Evolutionary conservation across 1,140 invertebrate genomes (phyloP).

Genomic region (Saxidomus purpurata): DNA sequence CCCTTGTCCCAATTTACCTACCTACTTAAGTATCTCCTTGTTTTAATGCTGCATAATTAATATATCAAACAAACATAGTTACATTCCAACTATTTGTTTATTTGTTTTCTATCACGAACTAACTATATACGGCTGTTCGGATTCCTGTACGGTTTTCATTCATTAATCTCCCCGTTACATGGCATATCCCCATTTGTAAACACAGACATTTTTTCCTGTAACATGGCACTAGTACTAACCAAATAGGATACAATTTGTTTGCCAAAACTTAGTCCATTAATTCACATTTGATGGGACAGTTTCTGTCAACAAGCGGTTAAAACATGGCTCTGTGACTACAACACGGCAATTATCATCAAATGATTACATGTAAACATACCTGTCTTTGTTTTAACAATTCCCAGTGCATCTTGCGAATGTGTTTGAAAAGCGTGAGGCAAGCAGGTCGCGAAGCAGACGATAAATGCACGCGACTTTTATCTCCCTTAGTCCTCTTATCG

Average conservation of each 20-base stretch:
- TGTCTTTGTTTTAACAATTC: not conserved
- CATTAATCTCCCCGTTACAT: not conserved
- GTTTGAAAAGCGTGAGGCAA: no score
- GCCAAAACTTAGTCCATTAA: conserved; percentile 49
- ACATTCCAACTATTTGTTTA: no score
- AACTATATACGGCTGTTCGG: not conserved
- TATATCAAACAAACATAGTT: no score
- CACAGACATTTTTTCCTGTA: conserved; percentile 44
- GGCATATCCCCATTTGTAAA: conserved; percentile 37
- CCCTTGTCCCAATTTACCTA: no score
- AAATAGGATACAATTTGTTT: conserved; percentile 60
- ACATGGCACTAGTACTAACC: conserved; percentile 28
- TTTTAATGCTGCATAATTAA: no score
- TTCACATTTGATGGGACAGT: conserved; percentile 54
- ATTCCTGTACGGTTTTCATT: not conserved
- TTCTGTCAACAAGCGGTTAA: conserved; percentile 40
- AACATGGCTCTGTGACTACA: conserved; percentile 49
- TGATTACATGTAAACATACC: conserved; percentile 8
- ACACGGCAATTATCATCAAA: conserved; percentile 46
- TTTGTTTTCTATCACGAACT: no score
- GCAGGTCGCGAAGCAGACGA: no score
- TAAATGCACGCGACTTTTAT: no score
- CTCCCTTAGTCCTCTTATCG: no score
- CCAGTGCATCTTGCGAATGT: not conserved
- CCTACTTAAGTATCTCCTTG: no score